A percentile compares a stretch with the other conserved stretches of the same genome.
These are phyloP conservation scores for Rutilus rutilus DNA, from an alignment of 2,113 vertebrate species.

Conservation along the genomic window DNA sequence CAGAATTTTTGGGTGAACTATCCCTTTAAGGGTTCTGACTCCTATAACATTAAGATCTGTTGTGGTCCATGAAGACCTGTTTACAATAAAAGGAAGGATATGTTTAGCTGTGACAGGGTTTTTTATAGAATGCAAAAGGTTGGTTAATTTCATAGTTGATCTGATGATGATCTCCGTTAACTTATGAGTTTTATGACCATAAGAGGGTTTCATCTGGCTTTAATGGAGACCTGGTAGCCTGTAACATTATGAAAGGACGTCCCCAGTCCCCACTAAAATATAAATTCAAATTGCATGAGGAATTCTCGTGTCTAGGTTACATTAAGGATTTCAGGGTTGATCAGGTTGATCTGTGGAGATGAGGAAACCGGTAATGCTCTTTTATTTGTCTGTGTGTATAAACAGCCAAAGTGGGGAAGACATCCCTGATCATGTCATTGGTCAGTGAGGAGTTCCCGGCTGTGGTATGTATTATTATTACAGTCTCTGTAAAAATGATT, in stretches of 20 bases:
- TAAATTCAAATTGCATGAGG: neutral
- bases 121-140: neutral
- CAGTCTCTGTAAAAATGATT: neutral
- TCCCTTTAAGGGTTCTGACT: neutral
- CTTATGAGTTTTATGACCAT: neutral
- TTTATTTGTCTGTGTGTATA: constrained; percentile 38
- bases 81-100: neutral
- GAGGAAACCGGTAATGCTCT: neutral
- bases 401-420: constrained; percentile 98
- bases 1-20: no score
- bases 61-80: neutral
- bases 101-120: neutral
- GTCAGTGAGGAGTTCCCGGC: constrained; percentile 98
- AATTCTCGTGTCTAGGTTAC: neutral
- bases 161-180: neutral
- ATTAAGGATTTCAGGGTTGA: neutral
- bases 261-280: neutral
- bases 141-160: neutral
- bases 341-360: neutral
- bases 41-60: neutral
- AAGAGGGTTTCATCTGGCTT: neutral
- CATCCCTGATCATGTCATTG: constrained; percentile 97
- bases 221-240: neutral
- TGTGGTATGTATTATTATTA: constrained; percentile 80
- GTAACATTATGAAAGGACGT: neutral